Conservation (phyloP, 2,113 vertebrate genomes). For the Syrrhaptes paradoxus region DNA sequence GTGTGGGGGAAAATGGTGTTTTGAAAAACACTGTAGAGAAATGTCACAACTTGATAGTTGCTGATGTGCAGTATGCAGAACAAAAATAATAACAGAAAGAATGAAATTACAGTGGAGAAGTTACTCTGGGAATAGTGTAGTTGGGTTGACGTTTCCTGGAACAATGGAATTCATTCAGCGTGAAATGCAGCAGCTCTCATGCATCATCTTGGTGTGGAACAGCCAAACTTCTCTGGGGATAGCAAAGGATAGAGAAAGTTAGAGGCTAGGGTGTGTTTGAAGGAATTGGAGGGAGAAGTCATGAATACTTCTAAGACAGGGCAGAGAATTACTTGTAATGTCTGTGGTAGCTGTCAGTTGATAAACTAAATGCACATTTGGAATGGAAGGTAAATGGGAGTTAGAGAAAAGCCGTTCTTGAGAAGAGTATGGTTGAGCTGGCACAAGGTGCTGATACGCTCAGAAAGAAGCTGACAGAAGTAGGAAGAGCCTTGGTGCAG, state of each 20-base stretch:
- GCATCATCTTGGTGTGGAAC: background rate
- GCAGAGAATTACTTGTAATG: background rate
- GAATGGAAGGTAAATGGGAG: background rate
- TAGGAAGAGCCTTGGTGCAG: background rate
- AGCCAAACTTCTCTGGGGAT: background rate
- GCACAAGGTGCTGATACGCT: background rate
- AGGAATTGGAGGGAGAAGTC: background rate
- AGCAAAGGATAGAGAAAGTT: background rate
- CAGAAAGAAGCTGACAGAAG: background rate
- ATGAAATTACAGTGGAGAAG: background rate
- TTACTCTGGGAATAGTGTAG: background rate
- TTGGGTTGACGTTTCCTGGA: background rate
- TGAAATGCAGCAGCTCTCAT: slow-evolving; percentile 35
- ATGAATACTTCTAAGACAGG: background rate
- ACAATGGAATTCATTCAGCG: background rate
- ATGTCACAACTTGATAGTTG: background rate
- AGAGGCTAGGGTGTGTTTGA: background rate
- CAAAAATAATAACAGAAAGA: slow-evolving; percentile 11
- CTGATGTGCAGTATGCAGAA: background rate
- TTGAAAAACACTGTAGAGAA: background rate
- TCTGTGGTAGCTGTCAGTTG: background rate
- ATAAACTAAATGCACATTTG: background rate
- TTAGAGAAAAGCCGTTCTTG: background rate
- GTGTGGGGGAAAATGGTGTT: background rate
- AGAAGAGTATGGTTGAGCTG: background rate